phyloP scores from a whole-genome alignment of 2,888 invertebrate genomes.

The Tipula unca region DNA sequence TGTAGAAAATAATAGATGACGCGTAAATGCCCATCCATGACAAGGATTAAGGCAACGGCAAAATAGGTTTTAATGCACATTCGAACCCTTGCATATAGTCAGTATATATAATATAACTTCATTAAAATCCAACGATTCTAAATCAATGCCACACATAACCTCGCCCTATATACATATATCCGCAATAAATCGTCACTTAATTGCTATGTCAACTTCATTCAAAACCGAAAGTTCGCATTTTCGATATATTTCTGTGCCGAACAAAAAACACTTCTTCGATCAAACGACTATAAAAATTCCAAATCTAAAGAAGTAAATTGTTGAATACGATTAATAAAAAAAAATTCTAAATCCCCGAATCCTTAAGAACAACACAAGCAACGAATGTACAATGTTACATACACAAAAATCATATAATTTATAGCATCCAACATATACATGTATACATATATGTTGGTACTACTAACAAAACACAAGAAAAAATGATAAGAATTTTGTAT shows the following conservation, averaged over 20 bases:
- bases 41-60: too few relatives aligned
- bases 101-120: too few relatives aligned
- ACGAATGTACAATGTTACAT: background rate
- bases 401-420: conserved; percentile 2
- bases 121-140: too few relatives aligned
- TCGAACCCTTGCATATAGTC: too few relatives aligned
- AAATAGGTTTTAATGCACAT: too few relatives aligned
- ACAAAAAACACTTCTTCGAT: background rate
- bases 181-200: background rate
- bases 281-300: background rate
- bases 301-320: background rate
- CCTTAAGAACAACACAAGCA: background rate
- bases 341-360: background rate
- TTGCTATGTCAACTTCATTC: background rate
- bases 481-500: background rate
- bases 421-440: background rate
- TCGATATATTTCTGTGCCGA: background rate
- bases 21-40: too few relatives aligned
- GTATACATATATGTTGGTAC: background rate
- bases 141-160: too few relatives aligned
- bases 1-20: too few relatives aligned
- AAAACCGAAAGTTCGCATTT: background rate
- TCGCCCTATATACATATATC: too few relatives aligned
- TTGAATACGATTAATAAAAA: background rate
- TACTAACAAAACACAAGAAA: background rate